Evolutionary conservation across 1,140 invertebrate genomes (phyloP).

Genomic region (Calliopsis andreniformis): DNA sequence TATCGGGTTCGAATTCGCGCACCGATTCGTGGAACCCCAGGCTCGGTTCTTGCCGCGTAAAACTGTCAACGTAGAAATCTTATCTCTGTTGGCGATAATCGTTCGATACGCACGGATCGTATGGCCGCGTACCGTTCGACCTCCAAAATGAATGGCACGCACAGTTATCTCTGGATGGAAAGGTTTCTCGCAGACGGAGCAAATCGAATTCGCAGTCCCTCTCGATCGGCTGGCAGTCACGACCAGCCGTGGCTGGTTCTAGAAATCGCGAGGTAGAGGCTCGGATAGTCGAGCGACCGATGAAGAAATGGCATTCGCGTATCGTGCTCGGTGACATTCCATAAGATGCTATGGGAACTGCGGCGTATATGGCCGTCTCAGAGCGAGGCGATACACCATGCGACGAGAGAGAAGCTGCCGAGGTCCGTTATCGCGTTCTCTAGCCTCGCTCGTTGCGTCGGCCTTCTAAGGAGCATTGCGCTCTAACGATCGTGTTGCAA

Average conservation of each 20-base stretch:
- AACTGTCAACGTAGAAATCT: background rate
- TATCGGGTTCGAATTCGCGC: background rate
- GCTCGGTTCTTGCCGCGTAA: background rate
- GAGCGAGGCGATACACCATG: constrained; percentile 43
- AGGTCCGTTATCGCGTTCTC: constrained; percentile 71
- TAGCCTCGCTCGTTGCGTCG: constrained; percentile 54
- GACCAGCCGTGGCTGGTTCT: background rate
- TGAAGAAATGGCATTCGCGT: constrained; percentile 26
- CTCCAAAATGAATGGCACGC: background rate
- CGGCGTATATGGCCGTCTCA: constrained; percentile 68
- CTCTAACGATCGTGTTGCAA: constrained; percentile 61
- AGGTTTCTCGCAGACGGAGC: background rate
- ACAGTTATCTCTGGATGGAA: background rate
- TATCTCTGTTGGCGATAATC: background rate
- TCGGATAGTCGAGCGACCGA: constrained; percentile 15
- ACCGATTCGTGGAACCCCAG: background rate
- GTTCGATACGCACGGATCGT: no score
- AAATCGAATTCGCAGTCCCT: background rate
- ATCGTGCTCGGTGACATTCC: constrained; percentile 69
- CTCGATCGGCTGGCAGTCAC: background rate
- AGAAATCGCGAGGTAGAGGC: constrained; percentile 35
- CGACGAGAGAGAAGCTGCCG: constrained; percentile 29
- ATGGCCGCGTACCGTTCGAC: no score
- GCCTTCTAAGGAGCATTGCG: constrained; percentile 63
- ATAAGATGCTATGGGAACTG: constrained; percentile 68